Conservation (phyloP, 2,888 invertebrate genomes). For the Podabrus alpinus region DNA sequence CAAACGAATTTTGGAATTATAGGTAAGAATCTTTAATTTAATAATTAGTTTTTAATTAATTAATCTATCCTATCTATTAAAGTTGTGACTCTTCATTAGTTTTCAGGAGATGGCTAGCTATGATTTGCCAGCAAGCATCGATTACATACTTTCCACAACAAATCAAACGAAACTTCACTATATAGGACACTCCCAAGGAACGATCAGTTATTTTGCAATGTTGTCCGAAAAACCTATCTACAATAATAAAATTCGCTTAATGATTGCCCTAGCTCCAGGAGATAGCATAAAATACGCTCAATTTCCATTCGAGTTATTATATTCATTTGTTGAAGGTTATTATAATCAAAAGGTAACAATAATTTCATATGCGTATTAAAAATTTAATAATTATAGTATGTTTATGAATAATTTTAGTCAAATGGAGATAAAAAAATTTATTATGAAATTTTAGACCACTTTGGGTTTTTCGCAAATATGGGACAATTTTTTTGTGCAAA, state of each 20-base stretch:
- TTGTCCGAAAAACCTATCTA: conserved; percentile 62
- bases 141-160: conserved; percentile 64
- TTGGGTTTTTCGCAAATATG: neutral
- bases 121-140: conserved; percentile 78
- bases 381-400: neutral
- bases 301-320: neutral
- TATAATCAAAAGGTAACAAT: neutral
- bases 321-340: neutral
- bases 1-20: conserved; percentile 53
- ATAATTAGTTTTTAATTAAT: neutral
- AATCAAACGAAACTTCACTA: conserved; percentile 65
- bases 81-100: conserved; percentile 54
- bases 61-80: no score
- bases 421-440: neutral
- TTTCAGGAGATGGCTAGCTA: conserved; percentile 78
- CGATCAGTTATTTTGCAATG: conserved; percentile 66
- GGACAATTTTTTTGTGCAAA: neutral
- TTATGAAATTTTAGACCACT: neutral
- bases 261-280: conserved; percentile 66
- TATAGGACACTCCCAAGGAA: conserved; percentile 72
- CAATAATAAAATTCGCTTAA: conserved; percentile 62
- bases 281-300: conserved; percentile 54
- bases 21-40: conserved; percentile 39
- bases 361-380: neutral
- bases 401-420: neutral